Percentiles rank a stretch among this genome's conserved stretches.
phyloP scores from a whole-genome alignment of 2,888 invertebrate genomes.

The Chrysolina haemoptera region DNA sequence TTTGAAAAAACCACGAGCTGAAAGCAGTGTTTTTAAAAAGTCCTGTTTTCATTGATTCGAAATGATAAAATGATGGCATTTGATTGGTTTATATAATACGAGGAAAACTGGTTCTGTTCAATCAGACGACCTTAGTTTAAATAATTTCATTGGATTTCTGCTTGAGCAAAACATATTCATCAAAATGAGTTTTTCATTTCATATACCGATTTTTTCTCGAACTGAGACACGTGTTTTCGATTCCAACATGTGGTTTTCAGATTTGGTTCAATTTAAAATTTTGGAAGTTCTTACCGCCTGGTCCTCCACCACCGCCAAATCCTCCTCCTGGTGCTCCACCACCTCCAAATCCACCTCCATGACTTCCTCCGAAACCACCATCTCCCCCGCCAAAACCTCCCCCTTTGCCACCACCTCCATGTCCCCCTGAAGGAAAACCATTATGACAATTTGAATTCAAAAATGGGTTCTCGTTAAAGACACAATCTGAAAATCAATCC shows the following conservation, averaged over 20 bases:
- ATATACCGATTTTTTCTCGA: not conserved
- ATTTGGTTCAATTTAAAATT: too few relatives aligned
- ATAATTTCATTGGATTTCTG: too few relatives aligned
- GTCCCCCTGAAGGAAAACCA: constrained; percentile 39
- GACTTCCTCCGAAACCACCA: constrained; percentile 22
- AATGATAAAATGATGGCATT: too few relatives aligned
- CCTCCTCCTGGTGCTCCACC: constrained; percentile 33
- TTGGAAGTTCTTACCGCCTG: constrained; percentile 1
- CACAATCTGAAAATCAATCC: constrained; percentile 43
- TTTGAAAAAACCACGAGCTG: too few relatives aligned
- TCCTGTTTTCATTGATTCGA: too few relatives aligned
- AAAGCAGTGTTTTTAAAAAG: too few relatives aligned
- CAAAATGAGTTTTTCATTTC: too few relatives aligned
- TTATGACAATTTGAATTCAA: constrained; percentile 45
- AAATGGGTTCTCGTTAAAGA: constrained; percentile 44
- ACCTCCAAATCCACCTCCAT: not conserved
- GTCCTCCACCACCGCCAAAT: constrained; percentile 46
- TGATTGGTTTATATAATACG: too few relatives aligned
- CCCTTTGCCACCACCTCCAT: constrained; percentile 37
- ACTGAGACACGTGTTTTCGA: not conserved
- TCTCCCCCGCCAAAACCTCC: constrained; percentile 45
- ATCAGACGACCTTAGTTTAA: too few relatives aligned
- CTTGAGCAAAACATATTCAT: too few relatives aligned
- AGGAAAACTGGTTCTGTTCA: too few relatives aligned
- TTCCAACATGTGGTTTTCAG: too few relatives aligned